Evolutionary conservation across 2,888 invertebrate genomes (phyloP).

Genomic region (Fabriciana adippe): DNA sequence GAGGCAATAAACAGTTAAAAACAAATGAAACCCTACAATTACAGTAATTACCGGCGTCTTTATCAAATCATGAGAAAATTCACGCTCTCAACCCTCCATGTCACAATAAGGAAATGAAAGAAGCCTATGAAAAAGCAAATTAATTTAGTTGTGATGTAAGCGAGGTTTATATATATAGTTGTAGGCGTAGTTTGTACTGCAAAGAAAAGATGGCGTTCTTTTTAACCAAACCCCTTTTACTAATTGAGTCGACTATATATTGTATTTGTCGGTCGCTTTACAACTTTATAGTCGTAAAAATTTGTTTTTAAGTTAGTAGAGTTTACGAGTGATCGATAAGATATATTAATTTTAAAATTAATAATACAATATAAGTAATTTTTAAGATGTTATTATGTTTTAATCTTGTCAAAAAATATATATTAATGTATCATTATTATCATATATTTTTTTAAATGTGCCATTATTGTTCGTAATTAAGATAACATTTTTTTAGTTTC

Average conservation of each 20-base stretch:
- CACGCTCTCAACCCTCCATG: conserved; percentile 73
- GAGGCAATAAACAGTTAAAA: conserved; percentile 72
- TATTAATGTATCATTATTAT: no score
- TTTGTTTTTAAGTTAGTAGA: neutral
- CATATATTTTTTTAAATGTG: no score
- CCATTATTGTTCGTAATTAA: no score
- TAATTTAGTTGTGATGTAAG: conserved; percentile 79
- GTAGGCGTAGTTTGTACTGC: conserved; percentile 64
- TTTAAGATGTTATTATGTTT: no score
- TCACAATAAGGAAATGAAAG: conserved; percentile 75
- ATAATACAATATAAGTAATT: no score
- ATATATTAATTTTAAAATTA: no score
- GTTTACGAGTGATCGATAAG: no score
- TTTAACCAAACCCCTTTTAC: conserved; percentile 57
- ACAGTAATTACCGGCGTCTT: conserved; percentile 75
- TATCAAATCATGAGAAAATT: conserved; percentile 80
- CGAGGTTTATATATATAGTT: no score
- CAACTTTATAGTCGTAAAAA: neutral
- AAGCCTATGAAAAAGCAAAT: conserved; percentile 81
- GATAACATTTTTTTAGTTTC: neutral
- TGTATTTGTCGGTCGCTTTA: neutral
- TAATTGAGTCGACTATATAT: conserved; percentile 41
- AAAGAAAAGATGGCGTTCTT: conserved; percentile 70
- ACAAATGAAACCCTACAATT: conserved; percentile 76
- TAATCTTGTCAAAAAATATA: no score